Base-by-base conservation (phyloP, 2,113 vertebrate species). In the Euleptes europaea region DNA sequence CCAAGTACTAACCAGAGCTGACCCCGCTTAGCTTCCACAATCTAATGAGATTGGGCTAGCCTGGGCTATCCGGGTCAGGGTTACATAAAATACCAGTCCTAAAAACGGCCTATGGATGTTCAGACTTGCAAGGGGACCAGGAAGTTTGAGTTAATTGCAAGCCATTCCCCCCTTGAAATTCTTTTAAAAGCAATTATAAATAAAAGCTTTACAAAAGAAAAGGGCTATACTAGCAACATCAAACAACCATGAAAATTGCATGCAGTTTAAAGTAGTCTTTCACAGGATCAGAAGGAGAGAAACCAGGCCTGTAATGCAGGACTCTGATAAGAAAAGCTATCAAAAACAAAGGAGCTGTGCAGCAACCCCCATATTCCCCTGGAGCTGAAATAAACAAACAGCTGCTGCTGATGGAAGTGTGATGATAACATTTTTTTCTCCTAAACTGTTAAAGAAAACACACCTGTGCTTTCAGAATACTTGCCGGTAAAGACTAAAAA, bases 381-480 rank as follows among this genome's bases (percentile, higher is more conserved):
- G 49, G 12, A 88, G 35, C 35, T 0, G 0, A 88, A 89, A 80
- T 42, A 19, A 89, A 54, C 35, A 8, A 84, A 74, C 40, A 85
- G 60, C 23, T 73, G 67, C 44, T 79, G 14, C 21, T 60, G 66
- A 71, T 72, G 69, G 42, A 72, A 79, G 69, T 63, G 31, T 65
- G 14, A 78, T 63, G 76, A 57, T 73, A 80, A 87, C 84, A 80
- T 65, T 63, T 72, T 79, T 85, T 78, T 83, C 85, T 21, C 26
- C 40, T 54, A 75, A 88, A 86, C 44, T 87, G 51, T 14, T 74
- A 28, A 76, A 83, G 40, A 78, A 88, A 86, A n/a, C 82, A 3
- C 7, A 82, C 49, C 17, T 63, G 65, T 28, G 80, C 82, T 88
- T 47, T 44, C 75, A 42, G 35, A 72, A 83, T 75, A 69, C 78